Conservation (phyloP, 2,888 invertebrate genomes). For the Ormyrus pomaceus region DNA sequence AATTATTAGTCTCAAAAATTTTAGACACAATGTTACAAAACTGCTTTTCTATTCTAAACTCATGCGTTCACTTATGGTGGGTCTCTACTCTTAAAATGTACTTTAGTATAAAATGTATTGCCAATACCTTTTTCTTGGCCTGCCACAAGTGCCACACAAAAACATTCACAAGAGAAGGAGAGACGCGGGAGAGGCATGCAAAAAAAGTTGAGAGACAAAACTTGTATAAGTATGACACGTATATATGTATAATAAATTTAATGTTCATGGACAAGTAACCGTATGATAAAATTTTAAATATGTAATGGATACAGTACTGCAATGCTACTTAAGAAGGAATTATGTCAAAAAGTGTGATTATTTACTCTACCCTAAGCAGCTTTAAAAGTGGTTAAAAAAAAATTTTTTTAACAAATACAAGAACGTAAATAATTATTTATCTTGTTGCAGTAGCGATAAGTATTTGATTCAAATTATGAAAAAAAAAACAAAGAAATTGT, state of each 20-base stretch:
- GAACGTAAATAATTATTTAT: slow-evolving; percentile 30
- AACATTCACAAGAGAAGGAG: slow-evolving; percentile 84
- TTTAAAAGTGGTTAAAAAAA: slow-evolving; percentile 41
- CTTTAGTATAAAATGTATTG: slow-evolving; percentile 68
- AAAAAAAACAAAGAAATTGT: slow-evolving; percentile 27
- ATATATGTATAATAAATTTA: slow-evolving; percentile 59
- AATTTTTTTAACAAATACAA: slow-evolving; percentile 33
- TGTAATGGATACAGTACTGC: slow-evolving; percentile 36
- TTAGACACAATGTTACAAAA: neutral
- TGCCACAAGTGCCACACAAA: slow-evolving; percentile 84
- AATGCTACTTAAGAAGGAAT: slow-evolving; percentile 40
- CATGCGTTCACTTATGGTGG: slow-evolving; percentile 44
- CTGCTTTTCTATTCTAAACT: slow-evolving; percentile 20
- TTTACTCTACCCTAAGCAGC: slow-evolving; percentile 43
- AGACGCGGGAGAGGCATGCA: slow-evolving; percentile 83
- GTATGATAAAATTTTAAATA: slow-evolving; percentile 27
- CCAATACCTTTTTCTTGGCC: slow-evolving; percentile 82
- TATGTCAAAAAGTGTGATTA: slow-evolving; percentile 38
- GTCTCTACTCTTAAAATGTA: slow-evolving; percentile 32
- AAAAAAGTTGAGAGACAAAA: slow-evolving; percentile 77
- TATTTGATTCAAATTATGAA: slow-evolving; percentile 31
- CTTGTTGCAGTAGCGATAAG: neutral
- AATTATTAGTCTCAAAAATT: slow-evolving; percentile 33
- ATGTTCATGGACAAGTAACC: slow-evolving; percentile 50
- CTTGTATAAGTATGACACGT: slow-evolving; percentile 68